Evolutionary conservation across 2,888 invertebrate genomes (phyloP).

Genomic region (Habrosyne pyritoides): DNA sequence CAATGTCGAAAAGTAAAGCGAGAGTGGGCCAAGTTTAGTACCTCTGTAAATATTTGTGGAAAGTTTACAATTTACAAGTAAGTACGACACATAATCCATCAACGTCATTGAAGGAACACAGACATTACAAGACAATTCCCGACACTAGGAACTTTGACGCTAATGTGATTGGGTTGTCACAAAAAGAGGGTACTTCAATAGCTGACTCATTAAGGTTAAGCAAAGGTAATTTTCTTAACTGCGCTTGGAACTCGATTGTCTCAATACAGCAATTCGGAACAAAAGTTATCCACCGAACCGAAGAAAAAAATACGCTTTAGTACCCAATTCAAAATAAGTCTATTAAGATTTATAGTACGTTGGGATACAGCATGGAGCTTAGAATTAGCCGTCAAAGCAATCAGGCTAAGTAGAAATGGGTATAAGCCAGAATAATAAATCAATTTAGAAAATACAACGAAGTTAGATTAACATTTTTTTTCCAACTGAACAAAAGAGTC

Average conservation of each 20-base stretch:
- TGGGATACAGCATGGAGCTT: not conserved
- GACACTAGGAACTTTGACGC: slow-evolving; percentile 42
- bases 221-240: not conserved
- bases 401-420: not conserved
- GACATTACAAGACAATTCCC: slow-evolving; percentile 40
- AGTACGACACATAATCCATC: slow-evolving; percentile 57
- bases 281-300: too few species aligned
- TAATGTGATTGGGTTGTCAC: slow-evolving; percentile 50
- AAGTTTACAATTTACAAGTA: slow-evolving; percentile 62
- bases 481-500: slow-evolving; percentile 12
- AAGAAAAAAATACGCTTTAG: not conserved
- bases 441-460: not conserved
- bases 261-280: not conserved
- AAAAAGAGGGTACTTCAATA: not conserved
- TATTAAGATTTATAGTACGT: not conserved
- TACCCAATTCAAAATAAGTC: not conserved
- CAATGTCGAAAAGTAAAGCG: slow-evolving; percentile 50
- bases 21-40: slow-evolving; percentile 31
- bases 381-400: not conserved
- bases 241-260: not conserved
- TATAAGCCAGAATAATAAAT: not conserved
- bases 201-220: not conserved
- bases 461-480: not conserved
- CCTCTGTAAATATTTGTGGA: slow-evolving; percentile 58
- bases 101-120: slow-evolving; percentile 45